Evolutionary conservation across 2,888 invertebrate species (phyloP), one percentile per base, ranked within the genome.

Genomic region (Stenotaenia linearis): DNA sequence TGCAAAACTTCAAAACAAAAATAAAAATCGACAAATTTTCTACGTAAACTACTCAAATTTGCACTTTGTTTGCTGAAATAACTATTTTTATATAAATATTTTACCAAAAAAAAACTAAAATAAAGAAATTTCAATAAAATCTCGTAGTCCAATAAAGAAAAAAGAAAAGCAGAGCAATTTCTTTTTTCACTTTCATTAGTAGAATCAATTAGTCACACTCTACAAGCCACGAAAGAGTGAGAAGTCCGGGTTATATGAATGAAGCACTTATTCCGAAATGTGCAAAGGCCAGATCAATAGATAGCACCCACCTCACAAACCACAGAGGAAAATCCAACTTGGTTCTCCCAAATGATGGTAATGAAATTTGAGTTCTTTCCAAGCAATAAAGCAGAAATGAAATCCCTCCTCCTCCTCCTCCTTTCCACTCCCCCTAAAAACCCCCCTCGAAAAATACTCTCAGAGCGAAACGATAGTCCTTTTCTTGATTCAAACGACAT

Each of bases 331-430:
- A 61, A 61, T 61, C 61, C 61, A 61, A 61, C 61, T 61, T 25
- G 61, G 25, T 25, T 61, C 61, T 61, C 61, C 61, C 61, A 61
- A 61, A 61, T 61, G 61, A 61, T 61, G 61, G 61, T 61, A 61
- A 61, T 61, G 61, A 61, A 61, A 61, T 61, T 61, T 61, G 61
- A 61, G 61, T 61, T 61, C 61, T 61, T 61, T 61, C 61, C 61
- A 61, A 23, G 61, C 61, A 61, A 61, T 61, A 61, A 61, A 61
- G 61, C 61, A 61, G 61, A 61, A 61, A 61, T 61, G 61, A 28
- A 61, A 61, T 23, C 61, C 25, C 23, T 61, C 61, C 61, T 61
- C 61, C 61, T 61, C 61, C 61, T 61, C 61, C 61, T 61, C 25
- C 10, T 21, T 56, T 25, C 61, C 9, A 7, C 21, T 10, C 23